Base-by-base conservation (phyloP, 2,888 invertebrate genomes). In the Epinotia brunnichana region DNA sequence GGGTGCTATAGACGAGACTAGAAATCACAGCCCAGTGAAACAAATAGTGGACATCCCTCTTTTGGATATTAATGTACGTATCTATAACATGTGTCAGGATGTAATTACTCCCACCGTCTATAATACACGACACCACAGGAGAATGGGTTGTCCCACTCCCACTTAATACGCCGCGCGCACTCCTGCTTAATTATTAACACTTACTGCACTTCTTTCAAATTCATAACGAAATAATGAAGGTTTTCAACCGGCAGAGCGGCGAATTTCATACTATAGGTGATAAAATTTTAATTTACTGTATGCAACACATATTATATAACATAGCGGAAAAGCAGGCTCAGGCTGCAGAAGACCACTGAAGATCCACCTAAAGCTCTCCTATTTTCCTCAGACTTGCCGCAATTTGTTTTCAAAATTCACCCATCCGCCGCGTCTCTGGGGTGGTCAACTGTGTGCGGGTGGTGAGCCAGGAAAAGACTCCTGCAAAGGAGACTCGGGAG, bases 401-500 rank as follows among this genome's bases (percentile, higher is more conserved):
- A 17, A 15, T 15, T 0, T 4, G n/a, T 61, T 61, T 61, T 61
- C 74, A 13, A 74, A 78, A 0, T 70, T 48, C 21, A 44, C 61
- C 44, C 21, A 41, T 61, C 61, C 19, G 44, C 61, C 61, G 21
- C 70, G 73, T 0, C 73, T 87, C 3, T 81, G 82, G 79, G 72
- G 77, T 0, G 82, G 82, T 3, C 88, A 88, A 73, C 74, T 95
- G 1, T 95, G 95, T 81, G 95, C 95, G 0, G 95, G 95, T 0
- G 95, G 95, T 0, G 83, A 86, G 54, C 81, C 78, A 15, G 93
- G 92, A 3, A 90, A 90, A 76, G 95, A 95, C 80, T 94, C 95
- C 0, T 95, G 95, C 79, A 83, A 88, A 24, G 95, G 95, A 0
- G 95, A 95, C 78, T 95, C 95, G 48, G 95, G 95, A 0, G 95